Percentiles rank a stretch among this genome's conserved stretches.
phyloP scores from a whole-genome alignment of 2,888 invertebrate species.

The Drosophila atripex region DNA sequence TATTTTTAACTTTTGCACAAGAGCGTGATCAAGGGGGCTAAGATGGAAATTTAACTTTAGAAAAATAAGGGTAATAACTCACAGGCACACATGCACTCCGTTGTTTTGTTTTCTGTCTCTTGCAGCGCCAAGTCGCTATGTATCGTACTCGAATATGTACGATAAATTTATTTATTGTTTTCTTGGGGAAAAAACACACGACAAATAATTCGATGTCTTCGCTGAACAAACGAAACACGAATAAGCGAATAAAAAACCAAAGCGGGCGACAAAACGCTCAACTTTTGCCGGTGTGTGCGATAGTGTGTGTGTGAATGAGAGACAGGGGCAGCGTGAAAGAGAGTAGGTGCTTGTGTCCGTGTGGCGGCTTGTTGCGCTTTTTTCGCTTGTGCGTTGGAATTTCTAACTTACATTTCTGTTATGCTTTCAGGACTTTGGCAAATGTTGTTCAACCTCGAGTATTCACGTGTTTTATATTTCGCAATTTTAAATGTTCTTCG shows the following conservation, averaged over 20 bases:
- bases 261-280: conserved; percentile 27
- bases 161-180: conserved; percentile 53
- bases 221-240: conserved; percentile 46
- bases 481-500: conserved; percentile 13
- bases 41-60: background rate
- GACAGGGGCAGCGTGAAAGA: conserved; percentile 11
- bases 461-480: conserved; percentile 14
- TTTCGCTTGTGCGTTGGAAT: conserved; percentile 23
- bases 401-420: conserved; percentile 33
- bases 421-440: background rate
- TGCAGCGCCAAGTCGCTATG: background rate
- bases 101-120: conserved; percentile 29
- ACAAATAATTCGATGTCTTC: conserved; percentile 54
- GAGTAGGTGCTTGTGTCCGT: conserved; percentile 12
- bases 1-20: conserved; percentile 25
- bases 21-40: background rate
- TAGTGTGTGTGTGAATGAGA: conserved; percentile 20
- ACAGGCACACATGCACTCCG: conserved; percentile 1
- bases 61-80: conserved; percentile 1
- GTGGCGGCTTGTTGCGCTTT: conserved; percentile 43
- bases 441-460: background rate
- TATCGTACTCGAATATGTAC: background rate
- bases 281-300: conserved; percentile 40
- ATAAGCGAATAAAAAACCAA: conserved; percentile 23
- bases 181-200: conserved; percentile 58